These are phyloP conservation scores for Cyphomyrus plagiostoma DNA, from an alignment of 2,113 vertebrate species.

Conservation along the genomic window DNA sequence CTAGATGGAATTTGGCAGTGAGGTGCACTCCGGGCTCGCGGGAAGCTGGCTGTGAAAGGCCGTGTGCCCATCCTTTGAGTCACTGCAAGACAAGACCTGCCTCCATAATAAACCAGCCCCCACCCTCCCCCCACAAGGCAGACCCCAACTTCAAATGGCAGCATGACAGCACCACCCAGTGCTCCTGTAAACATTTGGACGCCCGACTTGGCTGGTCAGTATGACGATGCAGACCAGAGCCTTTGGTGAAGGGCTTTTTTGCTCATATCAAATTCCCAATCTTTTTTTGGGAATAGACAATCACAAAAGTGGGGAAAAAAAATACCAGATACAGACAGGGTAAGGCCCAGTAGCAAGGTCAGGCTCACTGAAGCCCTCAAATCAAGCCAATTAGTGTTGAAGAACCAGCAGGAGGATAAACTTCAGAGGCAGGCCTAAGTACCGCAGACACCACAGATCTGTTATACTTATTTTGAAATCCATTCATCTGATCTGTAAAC, in stretches of 20 bases:
- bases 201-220: background rate
- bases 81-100: conserved; percentile 12
- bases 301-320: background rate
- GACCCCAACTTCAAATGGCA: background rate
- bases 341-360: conserved; percentile 42
- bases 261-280: background rate
- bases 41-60: conserved; percentile 2
- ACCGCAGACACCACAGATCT: background rate
- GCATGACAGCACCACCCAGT: background rate
- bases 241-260: background rate
- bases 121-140: background rate
- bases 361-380: conserved; percentile 48
- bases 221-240: background rate
- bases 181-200: background rate
- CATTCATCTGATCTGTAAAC: background rate
- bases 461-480: conserved; percentile 37
- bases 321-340: conserved; percentile 7
- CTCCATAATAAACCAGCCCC: conserved; percentile 16
- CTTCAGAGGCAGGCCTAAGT: background rate
- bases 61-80: background rate
- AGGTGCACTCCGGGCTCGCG: background rate
- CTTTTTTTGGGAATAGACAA: too few species aligned
- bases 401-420: background rate
- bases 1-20: background rate
- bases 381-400: conserved; percentile 36